Base-by-base conservation (phyloP, 2,797 vertebrate genomes). In the Todus mexicanus region DNA sequence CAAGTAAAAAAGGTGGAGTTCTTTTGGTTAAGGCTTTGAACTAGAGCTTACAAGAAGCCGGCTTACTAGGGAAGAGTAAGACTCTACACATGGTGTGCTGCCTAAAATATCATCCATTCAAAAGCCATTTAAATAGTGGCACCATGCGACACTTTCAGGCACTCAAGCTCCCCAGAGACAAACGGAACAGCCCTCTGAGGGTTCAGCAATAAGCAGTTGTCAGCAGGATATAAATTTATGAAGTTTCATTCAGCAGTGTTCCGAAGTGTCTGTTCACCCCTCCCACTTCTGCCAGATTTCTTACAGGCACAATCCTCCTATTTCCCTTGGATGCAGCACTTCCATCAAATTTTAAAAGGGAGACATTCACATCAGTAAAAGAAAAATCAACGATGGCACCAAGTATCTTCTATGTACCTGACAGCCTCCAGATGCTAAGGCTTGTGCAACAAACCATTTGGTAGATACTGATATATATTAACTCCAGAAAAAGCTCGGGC, bases 211-310 rank as follows among this genome's bases (percentile, higher is more conserved):
- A 80, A 19, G 65, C 18, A 89, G 23, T 0, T 59, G 38, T 42
- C 42, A 76, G 40, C 31, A 70, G 15, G 25, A 37, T 25, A 3
- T 4, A 87, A 47, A 7, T 63, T 33, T 6, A 45, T 5, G 6
- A 47, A 69, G 18, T 42, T 38, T 35, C 12, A 61, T 45, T 69
- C 48, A 54, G 14, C 35, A 5, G 33, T 17, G 18, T 69, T 73
- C 7, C 8, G 16, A 92, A 47, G 27, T 8, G 15, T 14, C 1
- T 64, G 6, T 5, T 3, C 4, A 2, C 3, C 7, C 9, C 7
- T 8, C 4, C 13, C n/a, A 74, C 4, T 43, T 57, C 40, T 38
- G 7, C 71, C 5, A 37, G 9, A 54, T 76, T 60, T 56, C 47
- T 61, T 38, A 38, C 0, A 37, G 15, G 13, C 29, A 65, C 8